A percentile compares a stretch with the other conserved stretches of the same genome.
These are phyloP conservation scores for Proteles cristata DNA, from an alignment of 2,113 vertebrate species.

Conservation along the genomic window DNA sequence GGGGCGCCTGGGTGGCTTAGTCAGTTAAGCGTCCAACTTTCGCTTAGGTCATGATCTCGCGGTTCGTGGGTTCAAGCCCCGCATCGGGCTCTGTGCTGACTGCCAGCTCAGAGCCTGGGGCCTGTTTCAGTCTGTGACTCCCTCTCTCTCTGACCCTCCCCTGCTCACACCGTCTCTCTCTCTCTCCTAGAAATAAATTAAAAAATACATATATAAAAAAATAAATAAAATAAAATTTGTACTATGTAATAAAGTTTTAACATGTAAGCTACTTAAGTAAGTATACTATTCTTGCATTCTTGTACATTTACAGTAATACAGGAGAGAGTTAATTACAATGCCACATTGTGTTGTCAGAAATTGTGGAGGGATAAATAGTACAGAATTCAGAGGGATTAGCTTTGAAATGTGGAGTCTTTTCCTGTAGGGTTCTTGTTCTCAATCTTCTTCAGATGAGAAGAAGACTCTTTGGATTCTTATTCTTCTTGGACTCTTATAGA, in stretches of 20 bases:
- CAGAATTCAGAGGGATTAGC: neutral
- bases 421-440: neutral
- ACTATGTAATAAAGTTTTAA: neutral
- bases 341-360: neutral
- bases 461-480: neutral
- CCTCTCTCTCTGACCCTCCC: too few species aligned
- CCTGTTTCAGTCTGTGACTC: too few species aligned
- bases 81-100: too few species aligned
- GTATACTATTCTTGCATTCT: neutral
- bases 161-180: too few species aligned
- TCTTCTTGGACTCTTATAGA: neutral
- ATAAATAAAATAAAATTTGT: conserved; percentile 11
- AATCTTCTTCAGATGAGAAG: neutral
- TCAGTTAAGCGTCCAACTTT: too few species aligned
- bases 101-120: too few species aligned
- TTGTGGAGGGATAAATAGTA: neutral
- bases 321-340: conserved; percentile 1
- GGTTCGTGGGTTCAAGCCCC: too few species aligned
- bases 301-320: neutral
- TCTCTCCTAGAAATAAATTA: too few species aligned
- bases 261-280: neutral
- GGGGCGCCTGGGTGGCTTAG: too few species aligned
- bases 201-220: too few species aligned
- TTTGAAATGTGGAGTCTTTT: neutral
- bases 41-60: too few species aligned